These are phyloP conservation scores for Varroa destructor DNA, from an alignment of 1,140 invertebrate genomes.

Conservation along the genomic window DNA sequence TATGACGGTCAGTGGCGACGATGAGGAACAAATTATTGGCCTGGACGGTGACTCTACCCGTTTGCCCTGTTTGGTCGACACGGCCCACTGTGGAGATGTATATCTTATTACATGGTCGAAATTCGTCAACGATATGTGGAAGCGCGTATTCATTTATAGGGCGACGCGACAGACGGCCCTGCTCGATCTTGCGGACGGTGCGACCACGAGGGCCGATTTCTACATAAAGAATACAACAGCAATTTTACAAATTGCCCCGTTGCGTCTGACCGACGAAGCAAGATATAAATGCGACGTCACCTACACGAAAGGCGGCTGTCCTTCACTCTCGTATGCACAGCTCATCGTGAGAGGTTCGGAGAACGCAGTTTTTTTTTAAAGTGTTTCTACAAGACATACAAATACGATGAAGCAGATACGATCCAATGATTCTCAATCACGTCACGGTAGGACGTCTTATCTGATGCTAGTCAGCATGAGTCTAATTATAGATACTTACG, in stretches of 20 bases:
- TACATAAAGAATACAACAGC: conserved; percentile 33
- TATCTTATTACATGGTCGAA: conserved; percentile 38
- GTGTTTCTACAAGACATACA: too few relatives aligned
- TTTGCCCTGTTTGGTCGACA: conserved; percentile 35
- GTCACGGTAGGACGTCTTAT: too few relatives aligned
- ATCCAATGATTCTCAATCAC: too few relatives aligned
- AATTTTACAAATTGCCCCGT: conserved; percentile 9
- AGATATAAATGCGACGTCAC: conserved; percentile 36
- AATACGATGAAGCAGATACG: too few relatives aligned
- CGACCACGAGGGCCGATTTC: conserved; percentile 28
- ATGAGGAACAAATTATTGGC: conserved; percentile 30
- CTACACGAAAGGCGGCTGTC: conserved; percentile 36
- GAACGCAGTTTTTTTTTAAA: background rate
- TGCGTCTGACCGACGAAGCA: conserved; percentile 18
- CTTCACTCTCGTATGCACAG: conserved; percentile 37
- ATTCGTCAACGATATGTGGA: conserved; percentile 35
- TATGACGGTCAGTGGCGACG: background rate
- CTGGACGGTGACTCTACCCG: conserved; percentile 33
- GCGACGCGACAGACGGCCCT: conserved; percentile 35
- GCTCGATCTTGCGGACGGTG: conserved; percentile 35
- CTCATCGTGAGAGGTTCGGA: conserved; percentile 36
- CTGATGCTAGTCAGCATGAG: too few relatives aligned
- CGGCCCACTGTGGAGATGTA: conserved; percentile 35
- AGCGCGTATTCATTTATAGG: conserved; percentile 35
- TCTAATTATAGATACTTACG: too few relatives aligned